Evolutionary conservation across 2,888 invertebrate genomes (phyloP), one percentile per base, ranked within the genome.

Genomic region (Cantharis rufa): DNA sequence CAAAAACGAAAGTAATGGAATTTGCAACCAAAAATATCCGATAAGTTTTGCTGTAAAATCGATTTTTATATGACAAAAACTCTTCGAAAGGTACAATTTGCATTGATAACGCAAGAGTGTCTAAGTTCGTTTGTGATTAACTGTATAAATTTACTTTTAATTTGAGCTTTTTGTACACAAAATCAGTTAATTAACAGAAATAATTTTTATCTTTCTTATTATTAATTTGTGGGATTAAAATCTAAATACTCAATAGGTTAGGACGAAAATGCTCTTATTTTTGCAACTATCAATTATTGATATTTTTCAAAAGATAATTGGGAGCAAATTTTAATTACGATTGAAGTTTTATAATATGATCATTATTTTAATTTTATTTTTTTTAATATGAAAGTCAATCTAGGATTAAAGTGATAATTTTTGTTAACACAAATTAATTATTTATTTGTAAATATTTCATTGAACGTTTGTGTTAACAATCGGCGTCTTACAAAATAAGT

Each of bases 351-450:
- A 66, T 66, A 21, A 66, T 66, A 21, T 24, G 13, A 21, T 11
- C 15, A 66, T 21, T 66, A 66, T 66, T 66, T 64, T 21, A 9
- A 24, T 66, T 13, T 66, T 21, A 21, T 66, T 66, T 21, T n/a
- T 16, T 13, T 16, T 16, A 15, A 66, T n/a, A 32, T 66, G 13
- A 21, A 66, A 66, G 64, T 66, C 64, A 66, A 21, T 21, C n/a
- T 66, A 66, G 64, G 64, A 66, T 66, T 66, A 66, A 66, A 66
- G 64, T 66, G 64, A 66, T 66, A 66, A 66, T 48, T 48, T 48
- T 48, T 48, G 48, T 48, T 48, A 48, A 48, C 48, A n/a, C 48
- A n/a, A 48, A 48, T n/a, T 48, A 48, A 48, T 66, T 66, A 66
- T 66, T 66, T 66, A 66, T 66, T 66, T 66, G 64, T 66, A 66